phyloP scores from a whole-genome alignment of 2,113 vertebrate genomes.

The Megaceryle maxima region DNA sequence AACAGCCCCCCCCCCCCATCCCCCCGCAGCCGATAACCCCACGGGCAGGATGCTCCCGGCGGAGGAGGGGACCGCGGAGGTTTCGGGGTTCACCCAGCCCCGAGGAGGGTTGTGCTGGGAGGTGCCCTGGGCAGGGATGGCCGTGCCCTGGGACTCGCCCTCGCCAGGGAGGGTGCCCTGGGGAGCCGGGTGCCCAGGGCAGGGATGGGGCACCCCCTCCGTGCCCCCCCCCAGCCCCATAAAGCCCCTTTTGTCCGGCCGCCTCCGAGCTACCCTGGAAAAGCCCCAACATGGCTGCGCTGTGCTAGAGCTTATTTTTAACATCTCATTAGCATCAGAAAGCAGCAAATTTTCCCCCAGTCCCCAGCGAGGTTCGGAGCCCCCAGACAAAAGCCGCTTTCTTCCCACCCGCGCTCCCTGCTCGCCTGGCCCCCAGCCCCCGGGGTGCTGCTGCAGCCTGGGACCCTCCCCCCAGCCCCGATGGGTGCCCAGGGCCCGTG shows the following conservation, averaged over 20 bases:
- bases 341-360: neutral
- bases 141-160: neutral
- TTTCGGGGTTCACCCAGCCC: neutral
- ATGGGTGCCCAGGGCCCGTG: neutral
- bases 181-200: neutral
- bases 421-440: neutral
- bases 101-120: neutral
- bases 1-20: neutral
- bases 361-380: neutral
- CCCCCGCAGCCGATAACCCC: neutral
- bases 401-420: neutral
- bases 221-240: neutral
- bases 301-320: constrained; percentile 5
- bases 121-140: neutral
- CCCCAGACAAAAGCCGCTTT: constrained; percentile 36
- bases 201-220: neutral
- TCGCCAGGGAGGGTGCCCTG: rapidly evolving
- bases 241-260: constrained; percentile 59
- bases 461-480: neutral
- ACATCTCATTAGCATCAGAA: constrained; percentile 3
- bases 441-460: neutral
- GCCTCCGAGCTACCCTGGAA: neutral
- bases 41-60: neutral
- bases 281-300: neutral
- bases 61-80: neutral